Evolutionary conservation across 2,888 invertebrate genomes (phyloP).

Genomic region (Drosophila algonquin): DNA sequence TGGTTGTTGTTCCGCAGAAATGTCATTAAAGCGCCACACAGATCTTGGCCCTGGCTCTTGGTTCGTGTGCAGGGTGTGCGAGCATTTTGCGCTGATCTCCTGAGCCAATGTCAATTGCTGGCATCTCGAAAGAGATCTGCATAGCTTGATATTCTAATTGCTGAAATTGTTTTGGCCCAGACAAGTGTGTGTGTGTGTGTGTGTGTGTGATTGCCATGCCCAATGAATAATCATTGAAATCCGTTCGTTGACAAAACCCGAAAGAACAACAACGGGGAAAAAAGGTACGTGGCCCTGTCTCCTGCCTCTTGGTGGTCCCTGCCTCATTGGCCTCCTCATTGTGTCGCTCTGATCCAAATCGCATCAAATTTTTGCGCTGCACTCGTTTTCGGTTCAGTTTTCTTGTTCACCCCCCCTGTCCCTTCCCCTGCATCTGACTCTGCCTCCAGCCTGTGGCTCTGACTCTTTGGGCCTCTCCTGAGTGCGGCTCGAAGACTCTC

Average conservation of each 20-base stretch:
- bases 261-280: constrained; percentile 43
- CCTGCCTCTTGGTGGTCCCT: constrained; percentile 71
- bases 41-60: constrained; percentile 3
- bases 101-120: constrained; percentile 73
- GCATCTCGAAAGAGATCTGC: constrained; percentile 64
- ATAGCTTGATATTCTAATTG: constrained; percentile 80
- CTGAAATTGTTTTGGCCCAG: constrained; percentile 76
- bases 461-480: too few relatives aligned
- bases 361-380: constrained; percentile 76
- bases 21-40: constrained; percentile 74
- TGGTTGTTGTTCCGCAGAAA: constrained; percentile 64
- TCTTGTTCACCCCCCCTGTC: constrained; percentile 23
- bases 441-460: too few relatives aligned
- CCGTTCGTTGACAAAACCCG: constrained; percentile 47
- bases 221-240: constrained; percentile 77
- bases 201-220: constrained; percentile 68
- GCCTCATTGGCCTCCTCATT: constrained; percentile 59
- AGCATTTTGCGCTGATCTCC: constrained; percentile 45
- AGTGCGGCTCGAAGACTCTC: constrained; percentile 12
- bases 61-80: constrained; percentile 34
- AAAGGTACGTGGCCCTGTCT: constrained; percentile 53
- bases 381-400: constrained; percentile 68
- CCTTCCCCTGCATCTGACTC: too few relatives aligned
- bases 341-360: constrained; percentile 74
- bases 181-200: constrained; percentile 62